Evolutionary conservation across 2,888 invertebrate species (phyloP).

Genomic region (Eurytoma adleriae): DNA sequence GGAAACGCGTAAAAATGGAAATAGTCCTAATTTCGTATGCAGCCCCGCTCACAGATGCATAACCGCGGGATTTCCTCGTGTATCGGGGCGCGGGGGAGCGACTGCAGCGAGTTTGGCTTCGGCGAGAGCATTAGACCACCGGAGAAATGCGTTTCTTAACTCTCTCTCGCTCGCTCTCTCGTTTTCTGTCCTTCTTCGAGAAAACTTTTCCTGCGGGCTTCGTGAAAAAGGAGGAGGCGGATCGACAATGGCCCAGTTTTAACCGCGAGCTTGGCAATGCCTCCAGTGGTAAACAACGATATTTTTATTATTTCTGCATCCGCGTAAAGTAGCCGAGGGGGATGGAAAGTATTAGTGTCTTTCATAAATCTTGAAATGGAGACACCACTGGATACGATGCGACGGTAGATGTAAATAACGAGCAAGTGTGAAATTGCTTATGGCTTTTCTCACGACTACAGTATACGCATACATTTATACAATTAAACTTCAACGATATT

Average conservation of each 20-base stretch:
- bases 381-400: too few species aligned
- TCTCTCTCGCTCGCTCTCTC: slow-evolving; percentile 4
- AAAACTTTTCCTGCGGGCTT: slow-evolving; percentile 16
- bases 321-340: neutral
- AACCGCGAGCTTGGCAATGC: slow-evolving; percentile 32
- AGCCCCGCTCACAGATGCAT: neutral
- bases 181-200: neutral
- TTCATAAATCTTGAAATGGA: neutral
- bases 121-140: slow-evolving; percentile 33
- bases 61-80: neutral
- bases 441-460: too few species aligned
- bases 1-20: slow-evolving; percentile 7
- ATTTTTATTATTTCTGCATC: slow-evolving; percentile 58
- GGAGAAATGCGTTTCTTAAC: slow-evolving; percentile 40
- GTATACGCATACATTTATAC: too few species aligned
- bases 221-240: slow-evolving; percentile 33
- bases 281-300: slow-evolving; percentile 60
- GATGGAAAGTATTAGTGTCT: neutral
- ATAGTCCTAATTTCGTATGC: neutral
- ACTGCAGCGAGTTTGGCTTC: neutral
- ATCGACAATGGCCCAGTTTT: slow-evolving; percentile 61
- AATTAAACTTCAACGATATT: too few species aligned
- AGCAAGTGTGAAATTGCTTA: too few species aligned
- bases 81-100: neutral
- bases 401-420: too few species aligned